Conservation (phyloP, 1,140 invertebrate genomes). For the Drosophila bipectinata region DNA sequence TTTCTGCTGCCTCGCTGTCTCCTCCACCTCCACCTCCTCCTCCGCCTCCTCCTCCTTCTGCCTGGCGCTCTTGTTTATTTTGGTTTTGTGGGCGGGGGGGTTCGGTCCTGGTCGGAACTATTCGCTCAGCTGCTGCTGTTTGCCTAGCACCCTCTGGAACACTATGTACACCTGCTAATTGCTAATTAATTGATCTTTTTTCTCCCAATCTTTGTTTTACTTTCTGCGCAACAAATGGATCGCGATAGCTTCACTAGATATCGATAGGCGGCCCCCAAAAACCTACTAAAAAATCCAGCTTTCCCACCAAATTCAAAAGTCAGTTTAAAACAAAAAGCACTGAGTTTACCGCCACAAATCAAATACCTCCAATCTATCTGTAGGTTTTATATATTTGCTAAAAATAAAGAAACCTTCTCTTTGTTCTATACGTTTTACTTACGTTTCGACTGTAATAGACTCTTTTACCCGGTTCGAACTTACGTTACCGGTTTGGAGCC, state of each 20-base stretch:
- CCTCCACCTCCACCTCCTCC: slow-evolving; percentile 5
- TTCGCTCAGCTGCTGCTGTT: slow-evolving; percentile 41
- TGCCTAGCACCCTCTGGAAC: slow-evolving; percentile 25
- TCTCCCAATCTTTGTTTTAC: slow-evolving; percentile 25
- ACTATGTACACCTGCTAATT: slow-evolving; percentile 65
- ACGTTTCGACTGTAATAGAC: no score
- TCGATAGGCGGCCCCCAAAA: background rate
- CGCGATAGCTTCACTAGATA: slow-evolving; percentile 11
- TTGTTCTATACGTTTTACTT: no score
- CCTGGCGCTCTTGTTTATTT: slow-evolving; percentile 62
- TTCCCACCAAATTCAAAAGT: no score
- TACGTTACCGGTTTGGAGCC: no score
- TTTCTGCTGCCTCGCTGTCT: slow-evolving; percentile 42
- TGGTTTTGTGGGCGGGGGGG: slow-evolving; percentile 36
- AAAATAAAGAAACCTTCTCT: no score
- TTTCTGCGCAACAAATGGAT: slow-evolving; percentile 53
- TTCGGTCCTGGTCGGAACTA: slow-evolving; percentile 16
- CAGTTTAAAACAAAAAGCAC: no score
- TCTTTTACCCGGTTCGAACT: no score
- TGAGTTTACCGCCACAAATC: no score
- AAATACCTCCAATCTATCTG: no score
- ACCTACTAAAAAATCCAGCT: no score
- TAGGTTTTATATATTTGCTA: no score
- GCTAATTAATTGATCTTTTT: slow-evolving; percentile 54
- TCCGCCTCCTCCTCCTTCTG: slow-evolving; percentile 17